Evolutionary conservation across 2,113 vertebrate genomes (phyloP), one percentile per base, ranked within the genome.

Genomic region (Hypomesus transpacificus): DNA sequence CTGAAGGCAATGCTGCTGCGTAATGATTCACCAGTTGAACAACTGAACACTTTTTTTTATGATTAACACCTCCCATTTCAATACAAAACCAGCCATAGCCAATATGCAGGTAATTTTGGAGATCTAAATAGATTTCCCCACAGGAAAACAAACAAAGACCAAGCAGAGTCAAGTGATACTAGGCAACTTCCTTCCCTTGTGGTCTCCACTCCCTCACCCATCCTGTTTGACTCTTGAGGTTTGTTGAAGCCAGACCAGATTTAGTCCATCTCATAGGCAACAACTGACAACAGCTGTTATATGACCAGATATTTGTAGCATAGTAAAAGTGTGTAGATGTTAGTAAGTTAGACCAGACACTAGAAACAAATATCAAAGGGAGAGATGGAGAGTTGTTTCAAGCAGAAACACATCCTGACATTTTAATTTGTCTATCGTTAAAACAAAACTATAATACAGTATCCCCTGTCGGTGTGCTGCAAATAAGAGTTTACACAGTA

Each of bases 61-160:
- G 16, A 18, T 17, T 18, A 9, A 56, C 53, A 56, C 53, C 53
- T 16, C 16, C 53, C 53, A 20, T 26, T 14, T 24, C 4, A 6
- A 60, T 60, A 14, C 2, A 7, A 24, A 11, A 21, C 56, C 13
- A 21, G 20, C 22, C 58, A 28, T 5, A 28, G 18, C 16, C 39
- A 9, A 13, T 46, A 9, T 46, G 59, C 14, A 26, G 20, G 60
- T 63, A 31, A 63, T 63, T 24, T 31, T 34, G 26, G 8, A 63
- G 60, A 18, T 56, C 3, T 2, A 18, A 56, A 81, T 87, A 87
- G 71, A 82, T 78, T 83, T 88, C 78, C 74, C 71, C 20, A 82
- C 84, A 88, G 86, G 84, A 87, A 88, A 88, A 87, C 84, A 87
- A 88, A 88, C 87, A 89, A 85, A 88, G 79, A 82, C 81, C 79